phyloP scores from a whole-genome alignment of 2,888 invertebrate species.

The Microdon myrmicae region DNA sequence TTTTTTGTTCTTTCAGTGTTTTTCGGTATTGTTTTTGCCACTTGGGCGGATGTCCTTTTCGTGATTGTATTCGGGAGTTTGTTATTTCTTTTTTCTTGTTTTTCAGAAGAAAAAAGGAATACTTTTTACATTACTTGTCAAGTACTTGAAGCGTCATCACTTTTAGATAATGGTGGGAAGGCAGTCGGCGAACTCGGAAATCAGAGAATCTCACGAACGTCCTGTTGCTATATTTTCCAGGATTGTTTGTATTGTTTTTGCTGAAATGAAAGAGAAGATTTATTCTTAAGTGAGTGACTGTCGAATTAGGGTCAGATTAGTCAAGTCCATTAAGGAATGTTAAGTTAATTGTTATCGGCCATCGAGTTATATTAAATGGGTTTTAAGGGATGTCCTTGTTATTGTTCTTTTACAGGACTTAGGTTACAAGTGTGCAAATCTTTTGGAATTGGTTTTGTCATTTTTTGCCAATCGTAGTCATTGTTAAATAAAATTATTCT shows the following conservation, averaged over 20 bases:
- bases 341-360: conserved; percentile 37
- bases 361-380: conserved; percentile 26
- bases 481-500: no score
- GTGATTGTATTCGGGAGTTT: no score
- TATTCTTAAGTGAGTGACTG: conserved; percentile 32
- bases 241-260: not conserved
- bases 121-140: conserved; percentile 14
- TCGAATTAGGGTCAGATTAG: conserved; percentile 17
- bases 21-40: not conserved
- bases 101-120: conserved; percentile 11
- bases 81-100: not conserved
- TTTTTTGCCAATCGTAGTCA: no score
- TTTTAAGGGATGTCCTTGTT: conserved; percentile 17
- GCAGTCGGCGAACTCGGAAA: not conserved
- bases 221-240: conserved; percentile 4
- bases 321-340: conserved; percentile 30
- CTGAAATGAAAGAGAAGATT: conserved; percentile 30
- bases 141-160: conserved; percentile 17
- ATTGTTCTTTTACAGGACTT: no score
- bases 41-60: not conserved
- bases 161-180: conserved; percentile 4
- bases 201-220: conserved; percentile 15
- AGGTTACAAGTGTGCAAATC: no score
- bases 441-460: no score
- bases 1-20: not conserved